Base-by-base conservation (phyloP, 2,888 invertebrate genomes). In the Vanessa cardui region DNA sequence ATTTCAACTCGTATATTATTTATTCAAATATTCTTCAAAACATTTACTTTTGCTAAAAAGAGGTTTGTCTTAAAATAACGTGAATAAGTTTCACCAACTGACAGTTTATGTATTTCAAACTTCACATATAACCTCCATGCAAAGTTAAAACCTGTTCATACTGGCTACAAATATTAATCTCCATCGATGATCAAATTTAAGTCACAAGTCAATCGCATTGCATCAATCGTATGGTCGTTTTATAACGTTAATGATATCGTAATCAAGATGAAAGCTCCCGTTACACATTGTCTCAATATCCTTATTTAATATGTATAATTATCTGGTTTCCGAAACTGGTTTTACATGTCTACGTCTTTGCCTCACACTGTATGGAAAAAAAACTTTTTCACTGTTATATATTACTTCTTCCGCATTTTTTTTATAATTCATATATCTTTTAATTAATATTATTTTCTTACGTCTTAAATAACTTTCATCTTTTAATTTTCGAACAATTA, bases 251-350 rank as follows among this genome's bases (percentile, higher is more conserved):
- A 46, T 46, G 46, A 46, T 6, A 16, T 46, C 18, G 18, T 7
- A 8, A 49, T 18, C 9, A 18, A 49, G 18, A 49, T 49, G 49
- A 18, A 39, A 39, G 39, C 12, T 39, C 39, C 39, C 39, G 49
- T 49, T 49, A 49, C 49, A 39, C 39, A 39, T 39, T 39, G 39
- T 39, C 39, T 39, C 39, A 39, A 39, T 39, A 39, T 9, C 39
- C 39, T 39, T 49, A 46, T 46, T 54, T 54, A 54, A 31, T 31
- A 54, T 8, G 16, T 31, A 31, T 16, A 16, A 54, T 54, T 54
- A 54, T 31, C 31, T 49, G 52, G 26, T 54, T 54, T 31, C 31
- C 16, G 7, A 54, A 54, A 31, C 52, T 16, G 52, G 52, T 54
- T 54, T 39, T 54, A 26, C 16, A 16, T 16, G 52, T 54, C 31